Conservation (phyloP, 2,797 vertebrate species). For the Acipenser oxyrinchus region DNA sequence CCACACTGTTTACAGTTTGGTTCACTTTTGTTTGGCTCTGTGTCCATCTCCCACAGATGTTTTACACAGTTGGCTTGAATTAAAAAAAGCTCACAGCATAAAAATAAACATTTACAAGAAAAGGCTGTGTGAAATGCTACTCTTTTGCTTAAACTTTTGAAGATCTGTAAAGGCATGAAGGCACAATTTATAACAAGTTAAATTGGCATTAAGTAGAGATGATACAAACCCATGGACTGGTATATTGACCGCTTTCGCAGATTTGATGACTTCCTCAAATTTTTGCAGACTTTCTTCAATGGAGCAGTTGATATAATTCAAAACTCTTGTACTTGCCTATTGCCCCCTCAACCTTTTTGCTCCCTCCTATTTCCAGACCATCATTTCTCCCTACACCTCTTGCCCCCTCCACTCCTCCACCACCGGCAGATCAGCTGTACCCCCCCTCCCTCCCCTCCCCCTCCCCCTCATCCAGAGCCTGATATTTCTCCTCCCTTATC, state of each 20-base stretch:
- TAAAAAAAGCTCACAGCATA: neutral
- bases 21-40: constrained; percentile 26
- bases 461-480: too few relatives aligned
- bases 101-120: constrained; percentile 6
- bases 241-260: constrained; percentile 70
- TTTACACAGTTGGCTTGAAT: constrained; percentile 20
- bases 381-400: too few relatives aligned
- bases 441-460: too few relatives aligned
- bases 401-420: too few relatives aligned
- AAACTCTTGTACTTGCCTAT: too few relatives aligned
- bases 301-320: constrained; percentile 73
- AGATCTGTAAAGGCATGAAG: neutral
- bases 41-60: constrained; percentile 33
- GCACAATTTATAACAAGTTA: neutral
- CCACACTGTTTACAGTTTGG: constrained; percentile 17
- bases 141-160: neutral
- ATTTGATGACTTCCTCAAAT: constrained; percentile 75
- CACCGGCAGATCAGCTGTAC: too few relatives aligned
- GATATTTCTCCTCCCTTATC: too few relatives aligned
- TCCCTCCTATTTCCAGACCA: too few relatives aligned
- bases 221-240: constrained; percentile 78
- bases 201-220: constrained; percentile 24
- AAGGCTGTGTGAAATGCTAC: constrained; percentile 1
- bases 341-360: too few relatives aligned
- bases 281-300: constrained; percentile 85